Evolutionary conservation across 2,888 invertebrate species (phyloP), one percentile per base, ranked within the genome.

Genomic region (Agonopterix arenella): DNA sequence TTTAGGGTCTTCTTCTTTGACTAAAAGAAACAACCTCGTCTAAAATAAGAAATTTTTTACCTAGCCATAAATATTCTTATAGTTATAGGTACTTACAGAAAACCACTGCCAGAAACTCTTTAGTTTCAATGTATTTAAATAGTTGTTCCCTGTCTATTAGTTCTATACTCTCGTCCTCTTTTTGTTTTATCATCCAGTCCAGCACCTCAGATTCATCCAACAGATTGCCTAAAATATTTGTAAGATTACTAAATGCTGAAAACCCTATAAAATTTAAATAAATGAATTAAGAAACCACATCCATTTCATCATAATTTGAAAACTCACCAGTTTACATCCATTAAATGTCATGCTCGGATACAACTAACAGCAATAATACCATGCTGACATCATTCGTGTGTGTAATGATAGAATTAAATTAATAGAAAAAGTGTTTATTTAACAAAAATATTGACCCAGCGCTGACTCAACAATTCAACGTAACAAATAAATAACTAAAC

Each of bases 171-270:
- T 95, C 95, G 75, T 97, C 97, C 76, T 95, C 94, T 75, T 97
- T 96, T 78, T 97, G 97, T 76, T 94, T 94, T 52, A 95, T 91
- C 92, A 97, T 96, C 97, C 97, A 97, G 64, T 95, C 94, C 61
- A 97, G 90, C 5, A 97, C 96, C 75, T 95, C 94, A 46, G 90
- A 91, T 80, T 96, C 96, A 69, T 96, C 95, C 75, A 85, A 74
- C 44, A 90, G 83, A 69, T 88, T 86, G 54, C 90, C 90, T 90
- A 86, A 78, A 90, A 89, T 75, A 62, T 74, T 76, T 73, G 55
- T 52, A 73, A 43, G 71, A 60, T 80, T 64, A 75, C 57, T 65
- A 50, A 63, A 59, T 66, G 62, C 64, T 66, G 64, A 62, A 67
- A 64, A 58, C 50, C 61, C 63, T 59, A 61, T 51, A 57, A 43